These are phyloP conservation scores for Etia nguti DNA, from an alignment of 2,113 vertebrate genomes.

Conservation along the genomic window DNA sequence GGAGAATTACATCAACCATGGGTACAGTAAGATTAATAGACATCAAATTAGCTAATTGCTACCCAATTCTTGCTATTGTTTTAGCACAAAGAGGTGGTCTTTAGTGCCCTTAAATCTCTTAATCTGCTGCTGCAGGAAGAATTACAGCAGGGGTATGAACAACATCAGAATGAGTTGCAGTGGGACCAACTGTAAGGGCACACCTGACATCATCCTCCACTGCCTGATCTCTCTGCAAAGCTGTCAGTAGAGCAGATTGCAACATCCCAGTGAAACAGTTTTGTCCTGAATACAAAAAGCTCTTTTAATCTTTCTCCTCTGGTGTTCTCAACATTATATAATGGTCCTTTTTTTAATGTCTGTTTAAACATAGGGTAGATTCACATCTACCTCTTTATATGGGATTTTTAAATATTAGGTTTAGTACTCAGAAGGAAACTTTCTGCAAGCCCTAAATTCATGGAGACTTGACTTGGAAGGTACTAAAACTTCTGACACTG, in stretches of 20 bases:
- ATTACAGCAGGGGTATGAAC: not conserved
- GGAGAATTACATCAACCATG: slow-evolving; percentile 35
- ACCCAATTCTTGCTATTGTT: slow-evolving; percentile 38
- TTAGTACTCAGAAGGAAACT: not conserved
- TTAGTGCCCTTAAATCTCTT: not conserved
- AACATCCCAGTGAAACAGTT: not conserved
- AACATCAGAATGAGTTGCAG: not conserved
- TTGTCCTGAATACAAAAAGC: not conserved
- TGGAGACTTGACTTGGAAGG: not conserved
- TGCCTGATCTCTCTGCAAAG: not conserved
- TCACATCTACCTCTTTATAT: not conserved
- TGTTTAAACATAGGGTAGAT: not conserved
- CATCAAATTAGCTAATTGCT: slow-evolving; percentile 46
- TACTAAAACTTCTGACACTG: not conserved
- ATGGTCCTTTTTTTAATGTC: not conserved
- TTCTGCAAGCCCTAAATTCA: not conserved
- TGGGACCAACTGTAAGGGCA: not conserved
- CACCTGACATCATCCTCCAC: not conserved
- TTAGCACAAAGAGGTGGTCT: not conserved
- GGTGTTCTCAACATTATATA: not conserved
- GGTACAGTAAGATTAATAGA: slow-evolving; percentile 28
- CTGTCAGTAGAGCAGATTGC: not conserved
- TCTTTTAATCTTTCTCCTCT: not conserved
- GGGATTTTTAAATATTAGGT: not conserved
- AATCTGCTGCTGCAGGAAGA: not conserved